Percentiles rank a stretch among this genome's conserved stretches.
Conservation (phyloP, 2,888 invertebrate genomes). For the Eilema griseolum region DNA sequence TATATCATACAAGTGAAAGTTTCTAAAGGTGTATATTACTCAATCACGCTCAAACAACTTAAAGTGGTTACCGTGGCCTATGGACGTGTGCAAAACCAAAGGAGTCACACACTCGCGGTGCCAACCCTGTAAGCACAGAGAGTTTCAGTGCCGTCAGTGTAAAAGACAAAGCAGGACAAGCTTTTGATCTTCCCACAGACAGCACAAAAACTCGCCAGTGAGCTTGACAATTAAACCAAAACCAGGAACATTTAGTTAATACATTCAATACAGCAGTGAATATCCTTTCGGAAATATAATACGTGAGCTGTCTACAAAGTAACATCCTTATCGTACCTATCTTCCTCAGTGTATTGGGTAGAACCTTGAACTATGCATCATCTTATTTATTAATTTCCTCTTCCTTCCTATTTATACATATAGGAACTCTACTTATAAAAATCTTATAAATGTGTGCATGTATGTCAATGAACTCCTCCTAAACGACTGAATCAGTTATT, state of each 20-base stretch:
- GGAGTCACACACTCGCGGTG: too few relatives aligned
- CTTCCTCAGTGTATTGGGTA: slow-evolving; percentile 15
- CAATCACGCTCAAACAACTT: too few relatives aligned
- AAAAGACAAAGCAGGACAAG: too few relatives aligned
- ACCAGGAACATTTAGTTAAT: not conserved
- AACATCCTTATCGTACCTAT: slow-evolving; percentile 15
- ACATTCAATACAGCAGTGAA: not conserved
- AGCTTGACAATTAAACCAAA: too few relatives aligned
- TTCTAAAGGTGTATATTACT: too few relatives aligned
- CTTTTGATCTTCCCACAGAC: too few relatives aligned
- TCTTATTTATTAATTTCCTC: slow-evolving; percentile 18
- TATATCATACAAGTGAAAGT: too few relatives aligned
- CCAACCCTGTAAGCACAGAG: too few relatives aligned
- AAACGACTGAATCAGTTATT: not conserved
- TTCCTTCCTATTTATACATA: slow-evolving; percentile 6
- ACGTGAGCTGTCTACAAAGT: not conserved
- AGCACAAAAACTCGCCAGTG: too few relatives aligned
- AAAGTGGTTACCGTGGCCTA: too few relatives aligned
- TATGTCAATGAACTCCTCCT: not conserved
- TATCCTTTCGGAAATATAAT: not conserved
- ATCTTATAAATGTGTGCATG: not conserved
- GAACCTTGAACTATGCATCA: slow-evolving; percentile 9
- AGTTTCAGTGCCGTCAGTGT: too few relatives aligned
- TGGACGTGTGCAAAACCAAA: too few relatives aligned
- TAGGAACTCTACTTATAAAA: not conserved